A percentile compares a stretch with the other conserved stretches of the same genome.
phyloP scores from a whole-genome alignment of 2,797 vertebrate species.

The Darevskia mixta region DNA sequence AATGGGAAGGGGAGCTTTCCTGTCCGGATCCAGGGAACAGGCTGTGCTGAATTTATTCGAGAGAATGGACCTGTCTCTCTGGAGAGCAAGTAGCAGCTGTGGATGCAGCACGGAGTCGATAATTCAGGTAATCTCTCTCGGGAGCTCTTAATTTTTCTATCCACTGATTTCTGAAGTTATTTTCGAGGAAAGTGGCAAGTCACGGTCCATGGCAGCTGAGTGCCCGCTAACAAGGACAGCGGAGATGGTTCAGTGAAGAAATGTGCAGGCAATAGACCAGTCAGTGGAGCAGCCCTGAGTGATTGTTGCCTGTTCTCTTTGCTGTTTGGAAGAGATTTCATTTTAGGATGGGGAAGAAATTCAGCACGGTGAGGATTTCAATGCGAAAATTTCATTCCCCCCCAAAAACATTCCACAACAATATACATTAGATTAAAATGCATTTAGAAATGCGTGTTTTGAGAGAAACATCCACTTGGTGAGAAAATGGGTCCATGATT shows the following conservation, averaged over 20 bases:
- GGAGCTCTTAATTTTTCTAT: slow-evolving; percentile 46
- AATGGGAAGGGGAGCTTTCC: neutral
- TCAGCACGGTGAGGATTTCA: neutral
- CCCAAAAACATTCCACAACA: no score
- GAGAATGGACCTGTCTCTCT: neutral
- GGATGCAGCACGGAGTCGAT: accelerated
- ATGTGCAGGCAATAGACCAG: neutral
- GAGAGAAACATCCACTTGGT: no score
- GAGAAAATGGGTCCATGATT: no score
- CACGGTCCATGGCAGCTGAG: neutral
- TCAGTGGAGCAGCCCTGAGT: neutral
- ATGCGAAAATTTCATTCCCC: no score
- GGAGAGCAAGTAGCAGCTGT: neutral
- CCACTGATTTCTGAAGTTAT: slow-evolving; percentile 26
- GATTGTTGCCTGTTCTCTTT: neutral
- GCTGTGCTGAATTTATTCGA: accelerated
- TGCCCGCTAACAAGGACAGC: neutral
- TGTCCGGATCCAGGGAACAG: neutral
- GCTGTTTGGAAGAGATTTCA: neutral
- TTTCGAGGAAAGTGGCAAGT: slow-evolving; percentile 11
- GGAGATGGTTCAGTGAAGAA: neutral
- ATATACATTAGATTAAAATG: no score
- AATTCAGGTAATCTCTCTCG: slow-evolving; percentile 18
- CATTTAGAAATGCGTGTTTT: no score
- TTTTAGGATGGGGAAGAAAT: neutral